These are phyloP conservation scores for Perca flavescens DNA, from an alignment of 2,113 vertebrate species.

Conservation along the genomic window DNA sequence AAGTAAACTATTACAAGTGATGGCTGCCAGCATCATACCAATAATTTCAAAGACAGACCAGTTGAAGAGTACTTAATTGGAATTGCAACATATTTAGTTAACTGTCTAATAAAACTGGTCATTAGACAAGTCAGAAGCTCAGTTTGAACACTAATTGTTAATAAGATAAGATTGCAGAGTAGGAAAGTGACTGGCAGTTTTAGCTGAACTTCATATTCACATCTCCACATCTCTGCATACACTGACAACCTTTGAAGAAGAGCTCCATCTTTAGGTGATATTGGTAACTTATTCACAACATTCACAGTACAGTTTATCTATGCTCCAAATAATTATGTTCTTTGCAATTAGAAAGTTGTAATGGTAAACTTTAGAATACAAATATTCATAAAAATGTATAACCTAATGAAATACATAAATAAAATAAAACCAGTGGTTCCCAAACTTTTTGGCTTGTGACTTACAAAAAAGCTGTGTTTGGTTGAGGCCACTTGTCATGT, in stretches of 20 bases:
- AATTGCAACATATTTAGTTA: neutral
- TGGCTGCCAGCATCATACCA: neutral
- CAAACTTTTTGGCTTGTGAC: neutral
- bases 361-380: neutral
- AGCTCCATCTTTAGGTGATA: slow-evolving; percentile 50
- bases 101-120: neutral
- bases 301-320: neutral
- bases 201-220: neutral
- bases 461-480: neutral
- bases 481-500: neutral
- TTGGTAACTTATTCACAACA: neutral
- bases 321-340: neutral
- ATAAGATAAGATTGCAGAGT: neutral
- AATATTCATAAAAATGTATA: neutral
- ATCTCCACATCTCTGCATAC: neutral
- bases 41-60: neutral
- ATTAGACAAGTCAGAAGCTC: neutral
- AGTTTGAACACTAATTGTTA: neutral
- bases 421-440: neutral
- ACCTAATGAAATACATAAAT: neutral
- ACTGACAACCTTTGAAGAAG: slow-evolving; percentile 3
- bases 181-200: neutral
- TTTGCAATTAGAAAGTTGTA: neutral
- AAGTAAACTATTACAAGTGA: neutral
- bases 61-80: neutral